Conservation (phyloP, 1,140 invertebrate species). For the Pachypeltis micranthus region DNA sequence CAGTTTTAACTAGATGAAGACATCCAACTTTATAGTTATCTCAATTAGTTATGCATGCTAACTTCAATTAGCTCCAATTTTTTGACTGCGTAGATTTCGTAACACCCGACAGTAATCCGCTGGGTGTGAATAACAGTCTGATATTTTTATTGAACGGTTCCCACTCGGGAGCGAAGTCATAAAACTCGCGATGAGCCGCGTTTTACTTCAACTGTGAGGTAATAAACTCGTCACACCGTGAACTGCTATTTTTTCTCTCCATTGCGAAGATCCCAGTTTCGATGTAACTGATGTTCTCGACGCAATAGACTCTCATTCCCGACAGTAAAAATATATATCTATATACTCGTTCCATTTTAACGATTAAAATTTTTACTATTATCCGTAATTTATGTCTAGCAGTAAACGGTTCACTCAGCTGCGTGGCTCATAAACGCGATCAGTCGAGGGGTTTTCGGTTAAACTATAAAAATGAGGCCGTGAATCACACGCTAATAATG, state of each 20-base stretch:
- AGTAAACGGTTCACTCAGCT: constrained; percentile 2
- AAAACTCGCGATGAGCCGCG: background rate
- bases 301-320: background rate
- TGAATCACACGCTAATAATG: constrained; percentile 5
- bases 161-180: background rate
- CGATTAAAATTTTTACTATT: constrained; percentile 6
- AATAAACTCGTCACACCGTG: background rate
- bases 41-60: too few species aligned
- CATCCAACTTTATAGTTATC: too few species aligned
- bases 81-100: too few species aligned
- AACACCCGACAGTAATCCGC: too few species aligned
- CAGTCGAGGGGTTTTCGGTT: background rate
- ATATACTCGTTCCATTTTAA: background rate
- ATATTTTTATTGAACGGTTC: too few species aligned
- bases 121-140: too few species aligned
- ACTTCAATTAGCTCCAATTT: too few species aligned
- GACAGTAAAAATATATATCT: constrained; percentile 3
- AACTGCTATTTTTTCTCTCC: background rate
- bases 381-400: constrained; percentile 4
- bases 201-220: background rate
- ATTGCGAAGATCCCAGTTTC: background rate
- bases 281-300: background rate
- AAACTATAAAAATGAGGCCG: constrained; percentile 3
- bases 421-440: background rate
- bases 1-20: too few species aligned